A percentile compares a stretch with the other conserved stretches of the same genome.
Evolutionary conservation across 2,888 invertebrate genomes (phyloP).

Genomic region (Ashinkailepas kermadecensis): DNA sequence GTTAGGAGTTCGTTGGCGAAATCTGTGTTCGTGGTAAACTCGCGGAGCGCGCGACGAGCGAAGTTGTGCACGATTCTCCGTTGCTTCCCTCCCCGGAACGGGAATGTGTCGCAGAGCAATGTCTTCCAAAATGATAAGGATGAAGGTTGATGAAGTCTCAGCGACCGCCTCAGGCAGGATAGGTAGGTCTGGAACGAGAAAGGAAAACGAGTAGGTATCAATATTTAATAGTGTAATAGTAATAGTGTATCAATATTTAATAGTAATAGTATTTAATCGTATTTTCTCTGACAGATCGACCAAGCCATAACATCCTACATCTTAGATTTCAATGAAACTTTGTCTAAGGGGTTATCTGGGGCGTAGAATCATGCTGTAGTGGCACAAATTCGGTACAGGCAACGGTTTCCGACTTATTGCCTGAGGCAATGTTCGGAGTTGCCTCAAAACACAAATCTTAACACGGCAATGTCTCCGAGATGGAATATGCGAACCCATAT

Average conservation of each 20-base stretch:
- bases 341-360: neutral
- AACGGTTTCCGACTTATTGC: neutral
- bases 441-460: too few relatives aligned
- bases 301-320: neutral
- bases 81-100: neutral
- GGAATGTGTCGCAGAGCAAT: neutral
- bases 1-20: neutral
- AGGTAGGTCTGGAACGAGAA: neutral
- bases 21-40: neutral
- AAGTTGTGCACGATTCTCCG: neutral
- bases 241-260: too few relatives aligned
- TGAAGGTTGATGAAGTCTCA: neutral
- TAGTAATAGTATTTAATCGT: too few relatives aligned
- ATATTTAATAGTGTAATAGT: too few relatives aligned
- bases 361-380: neutral
- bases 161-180: neutral
- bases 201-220: neutral
- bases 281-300: neutral
- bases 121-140: neutral
- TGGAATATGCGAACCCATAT: too few relatives aligned
- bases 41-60: neutral
- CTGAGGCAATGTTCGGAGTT: neutral
- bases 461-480: too few relatives aligned
- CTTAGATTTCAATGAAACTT: neutral
- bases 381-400: neutral